Base-by-base conservation (phyloP, 1,140 invertebrate genomes). In the Leptinotarsa texana region DNA sequence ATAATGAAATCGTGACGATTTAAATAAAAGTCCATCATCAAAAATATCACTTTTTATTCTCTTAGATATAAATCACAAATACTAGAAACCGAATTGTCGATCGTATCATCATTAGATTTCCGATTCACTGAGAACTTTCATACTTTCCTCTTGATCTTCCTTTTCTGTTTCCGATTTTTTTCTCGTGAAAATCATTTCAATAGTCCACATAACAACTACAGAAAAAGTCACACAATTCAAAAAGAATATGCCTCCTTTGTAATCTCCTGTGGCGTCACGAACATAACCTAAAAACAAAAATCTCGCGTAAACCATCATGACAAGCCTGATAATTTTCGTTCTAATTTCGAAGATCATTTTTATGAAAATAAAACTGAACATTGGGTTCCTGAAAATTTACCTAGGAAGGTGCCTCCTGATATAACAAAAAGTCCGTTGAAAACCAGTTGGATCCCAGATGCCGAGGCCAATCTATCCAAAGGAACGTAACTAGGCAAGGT, bases 401-500 rank as follows among this genome's bases (percentile, higher is more conserved):
- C 81, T 73, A 83, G 74, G 49, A 81, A 13, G 51, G 82, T 78
- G 11, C 83, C 83, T 8, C 81, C 81, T 15, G 75, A 57, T 27
- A 83, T 47, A 24, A 82, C 79, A 62, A 80, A 79, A 13, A 82
- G 47, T 17, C 90, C 90, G 74, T 90, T 88, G 33, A 88, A 87
- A 13, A 91, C 77, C 49, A 91, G 83, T 79, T 92, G 90, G 18
- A 92, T 84, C 4, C 90, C 91, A 3, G 88, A 87, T 15, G 91
- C 91, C 18, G 88, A 88, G 1, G 91, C 89, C 62, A 92, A 80
- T 67, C 89, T 87, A 67, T 90, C 87, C 15, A 92, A 79, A 2
- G 90, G 90, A 49, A 92, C 90, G 79, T 91, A 89, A 4, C 87
- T 87, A 17, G 91, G 90, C 68, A 92, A 90, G 3, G 91, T 89